These are phyloP conservation scores for Stegana nigrithorax DNA, from an alignment of 2,888 invertebrate species.

Conservation along the genomic window DNA sequence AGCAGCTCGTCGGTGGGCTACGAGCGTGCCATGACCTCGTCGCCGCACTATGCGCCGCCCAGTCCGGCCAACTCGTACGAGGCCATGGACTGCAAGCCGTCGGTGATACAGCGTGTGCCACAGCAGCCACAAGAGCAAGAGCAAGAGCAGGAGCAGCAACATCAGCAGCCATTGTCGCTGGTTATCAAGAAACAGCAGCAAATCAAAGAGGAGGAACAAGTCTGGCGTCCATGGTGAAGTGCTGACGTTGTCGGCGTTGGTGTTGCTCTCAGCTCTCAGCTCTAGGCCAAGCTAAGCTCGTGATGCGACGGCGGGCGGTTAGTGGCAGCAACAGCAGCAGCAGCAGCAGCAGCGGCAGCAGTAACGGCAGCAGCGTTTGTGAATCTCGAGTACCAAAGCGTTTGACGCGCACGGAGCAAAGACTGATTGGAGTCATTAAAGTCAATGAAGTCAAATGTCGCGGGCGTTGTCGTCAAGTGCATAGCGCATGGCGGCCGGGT, in stretches of 20 bases:
- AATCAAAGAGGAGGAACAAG: conserved; percentile 76
- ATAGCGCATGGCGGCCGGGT: not conserved
- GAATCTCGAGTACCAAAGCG: conserved; percentile 26
- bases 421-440: conserved; percentile 56
- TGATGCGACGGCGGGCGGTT: not conserved
- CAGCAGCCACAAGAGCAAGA: conserved; percentile 69
- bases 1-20: conserved; percentile 70
- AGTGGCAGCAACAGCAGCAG: not conserved
- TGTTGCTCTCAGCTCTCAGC: too few species aligned
- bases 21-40: conserved; percentile 68
- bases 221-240: conserved; percentile 83
- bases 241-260: too few species aligned
- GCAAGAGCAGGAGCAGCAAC: conserved; percentile 22
- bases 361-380: conserved; percentile 6
- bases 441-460: not conserved
- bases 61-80: conserved; percentile 70
- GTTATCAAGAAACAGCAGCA: conserved; percentile 78
- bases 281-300: not conserved
- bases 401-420: conserved; percentile 41
- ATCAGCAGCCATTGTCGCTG: conserved; percentile 74
- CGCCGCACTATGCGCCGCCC: conserved; percentile 72
- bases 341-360: conserved; percentile 6
- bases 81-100: conserved; percentile 69
- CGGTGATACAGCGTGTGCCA: conserved; percentile 70
- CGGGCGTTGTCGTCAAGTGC: not conserved